Percentiles rank a stretch among this genome's conserved stretches.
These are phyloP conservation scores for Hipposideros larvatus DNA, from an alignment of 2,797 vertebrate species.

Conservation along the genomic window DNA sequence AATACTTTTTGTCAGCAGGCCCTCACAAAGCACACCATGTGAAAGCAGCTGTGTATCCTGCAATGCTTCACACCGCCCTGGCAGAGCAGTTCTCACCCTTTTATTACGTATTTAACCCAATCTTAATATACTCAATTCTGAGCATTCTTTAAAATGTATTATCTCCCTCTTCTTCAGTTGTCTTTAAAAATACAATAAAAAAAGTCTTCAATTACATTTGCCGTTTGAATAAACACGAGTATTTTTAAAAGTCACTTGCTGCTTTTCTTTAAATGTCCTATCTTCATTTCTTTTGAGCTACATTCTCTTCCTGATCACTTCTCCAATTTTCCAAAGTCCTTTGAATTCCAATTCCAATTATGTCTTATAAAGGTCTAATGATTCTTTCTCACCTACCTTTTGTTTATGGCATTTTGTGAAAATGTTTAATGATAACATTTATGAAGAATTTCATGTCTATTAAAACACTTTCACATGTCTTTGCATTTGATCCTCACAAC, in stretches of 20 bases:
- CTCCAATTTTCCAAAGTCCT: constrained; percentile 3
- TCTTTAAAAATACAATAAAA: constrained; percentile 45
- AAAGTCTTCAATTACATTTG: constrained; percentile 24
- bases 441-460: constrained; percentile 25
- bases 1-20: neutral
- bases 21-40: neutral
- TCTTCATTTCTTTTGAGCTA: constrained; percentile 37
- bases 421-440: constrained; percentile 31
- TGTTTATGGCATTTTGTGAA: constrained; percentile 18
- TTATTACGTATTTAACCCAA: neutral
- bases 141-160: neutral
- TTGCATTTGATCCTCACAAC: neutral
- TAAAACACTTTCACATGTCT: constrained; percentile 15
- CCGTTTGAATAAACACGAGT: constrained; percentile 20
- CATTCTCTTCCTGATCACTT: constrained; percentile 24
- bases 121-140: neutral
- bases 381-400: constrained; percentile 16
- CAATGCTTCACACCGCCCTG: neutral
- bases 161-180: neutral
- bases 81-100: neutral
- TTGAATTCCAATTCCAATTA: constrained; percentile 35
- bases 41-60: neutral
- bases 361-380: constrained; percentile 3
- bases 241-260: constrained; percentile 23
- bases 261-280: neutral